Percentiles rank a stretch among this genome's conserved stretches.
These are phyloP conservation scores for Andrena dorsata DNA, from an alignment of 2,888 invertebrate genomes.

Conservation along the genomic window DNA sequence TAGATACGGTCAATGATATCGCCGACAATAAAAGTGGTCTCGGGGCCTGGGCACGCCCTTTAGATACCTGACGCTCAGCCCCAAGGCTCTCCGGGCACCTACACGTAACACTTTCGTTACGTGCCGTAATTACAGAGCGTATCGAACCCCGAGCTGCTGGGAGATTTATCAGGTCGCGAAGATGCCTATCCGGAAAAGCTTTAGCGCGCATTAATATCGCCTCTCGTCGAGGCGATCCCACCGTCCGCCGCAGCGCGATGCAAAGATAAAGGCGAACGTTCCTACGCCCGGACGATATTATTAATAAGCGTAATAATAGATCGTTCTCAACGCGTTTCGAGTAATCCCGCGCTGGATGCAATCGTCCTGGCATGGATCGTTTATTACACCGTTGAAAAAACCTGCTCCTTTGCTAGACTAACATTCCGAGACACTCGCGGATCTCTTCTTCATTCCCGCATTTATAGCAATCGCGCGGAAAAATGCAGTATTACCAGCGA, in stretches of 20 bases:
- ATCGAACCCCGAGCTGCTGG: constrained; percentile 53
- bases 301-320: constrained; percentile 55
- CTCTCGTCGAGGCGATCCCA: constrained; percentile 30
- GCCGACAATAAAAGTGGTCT: constrained; percentile 49
- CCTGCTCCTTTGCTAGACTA: background rate
- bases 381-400: constrained; percentile 1
- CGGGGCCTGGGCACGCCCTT: constrained; percentile 54
- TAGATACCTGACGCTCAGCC: constrained; percentile 56
- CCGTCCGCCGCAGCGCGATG: constrained; percentile 39
- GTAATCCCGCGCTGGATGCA: constrained; percentile 14
- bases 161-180: constrained; percentile 71
- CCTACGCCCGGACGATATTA: constrained; percentile 29
- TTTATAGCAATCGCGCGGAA: too few species aligned
- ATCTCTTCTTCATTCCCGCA: background rate
- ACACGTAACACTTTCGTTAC: constrained; percentile 71
- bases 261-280: constrained; percentile 37
- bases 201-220: constrained; percentile 53
- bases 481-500: too few species aligned
- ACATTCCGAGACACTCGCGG: background rate
- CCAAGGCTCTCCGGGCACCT: constrained; percentile 51
- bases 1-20: constrained; percentile 52
- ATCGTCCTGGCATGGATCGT: constrained; percentile 2
- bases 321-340: constrained; percentile 33
- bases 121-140: constrained; percentile 72
- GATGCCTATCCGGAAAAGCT: constrained; percentile 67